These are phyloP conservation scores for Melanargia galathea DNA, from an alignment of 2,888 invertebrate genomes.

Conservation along the genomic window DNA sequence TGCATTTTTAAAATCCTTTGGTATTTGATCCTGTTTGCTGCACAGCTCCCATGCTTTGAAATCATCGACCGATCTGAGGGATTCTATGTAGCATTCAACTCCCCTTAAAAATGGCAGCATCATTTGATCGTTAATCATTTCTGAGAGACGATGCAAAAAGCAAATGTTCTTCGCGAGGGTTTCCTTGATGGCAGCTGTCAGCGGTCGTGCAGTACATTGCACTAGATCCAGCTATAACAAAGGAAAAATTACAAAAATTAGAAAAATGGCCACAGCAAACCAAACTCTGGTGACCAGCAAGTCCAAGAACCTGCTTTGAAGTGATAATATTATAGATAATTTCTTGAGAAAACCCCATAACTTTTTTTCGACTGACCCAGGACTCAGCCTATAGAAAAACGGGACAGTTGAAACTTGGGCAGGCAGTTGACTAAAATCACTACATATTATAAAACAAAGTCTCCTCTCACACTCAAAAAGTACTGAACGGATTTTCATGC, in stretches of 20 bases:
- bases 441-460: no score
- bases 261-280: no score
- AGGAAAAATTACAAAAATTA: conserved; percentile 13
- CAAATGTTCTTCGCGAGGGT: conserved; percentile 71
- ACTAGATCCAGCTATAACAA: conserved; percentile 73
- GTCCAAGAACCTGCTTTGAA: no score
- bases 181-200: conserved; percentile 66
- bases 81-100: conserved; percentile 71
- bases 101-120: conserved; percentile 72
- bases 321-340: no score
- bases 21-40: conserved; percentile 68
- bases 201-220: conserved; percentile 71
- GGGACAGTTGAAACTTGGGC: no score
- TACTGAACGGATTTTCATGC: no score
- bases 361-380: no score
- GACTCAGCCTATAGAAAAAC: no score
- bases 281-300: no score
- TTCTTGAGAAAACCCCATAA: no score
- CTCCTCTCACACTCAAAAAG: no score
- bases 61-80: conserved; percentile 70
- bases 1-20: conserved; percentile 74
- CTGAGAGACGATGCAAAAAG: conserved; percentile 71
- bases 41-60: conserved; percentile 77
- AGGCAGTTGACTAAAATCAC: no score
- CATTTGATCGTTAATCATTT: conserved; percentile 73